Evolutionary conservation across 2,797 vertebrate genomes (phyloP).

Genomic region (Distichodus sexfasciatus): DNA sequence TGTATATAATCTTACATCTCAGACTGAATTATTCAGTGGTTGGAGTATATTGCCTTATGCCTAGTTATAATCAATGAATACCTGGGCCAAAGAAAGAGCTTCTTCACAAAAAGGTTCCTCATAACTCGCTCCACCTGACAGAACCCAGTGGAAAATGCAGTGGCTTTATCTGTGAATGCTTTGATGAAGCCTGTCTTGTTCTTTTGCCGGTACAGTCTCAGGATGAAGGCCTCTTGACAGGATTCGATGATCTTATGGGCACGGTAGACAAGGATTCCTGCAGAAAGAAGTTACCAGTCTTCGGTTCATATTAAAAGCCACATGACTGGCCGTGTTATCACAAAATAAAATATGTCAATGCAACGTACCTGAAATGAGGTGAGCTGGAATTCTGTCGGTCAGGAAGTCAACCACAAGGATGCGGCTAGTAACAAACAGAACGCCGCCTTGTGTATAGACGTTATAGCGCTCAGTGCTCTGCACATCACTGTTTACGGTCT

Average conservation of each 20-base stretch:
- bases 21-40: no score
- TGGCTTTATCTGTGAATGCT: slow-evolving; percentile 94
- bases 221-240: slow-evolving; percentile 95
- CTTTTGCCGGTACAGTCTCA: slow-evolving; percentile 95
- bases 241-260: slow-evolving; percentile 97
- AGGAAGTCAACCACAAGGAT: slow-evolving; percentile 97
- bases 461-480: slow-evolving; percentile 80
- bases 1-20: no score
- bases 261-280: slow-evolving; percentile 94
- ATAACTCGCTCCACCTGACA: slow-evolving; percentile 97
- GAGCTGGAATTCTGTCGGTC: slow-evolving; percentile 90
- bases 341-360: no score
- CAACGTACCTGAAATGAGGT: slow-evolving; percentile 83
- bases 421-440: slow-evolving; percentile 93
- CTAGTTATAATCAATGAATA: slow-evolving; percentile 51
- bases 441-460: slow-evolving; percentile 90
- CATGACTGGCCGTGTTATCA: no score
- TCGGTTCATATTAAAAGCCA: neutral
- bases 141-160: slow-evolving; percentile 89
- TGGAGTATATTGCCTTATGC: no score
- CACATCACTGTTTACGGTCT: slow-evolving; percentile 87
- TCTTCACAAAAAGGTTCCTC: slow-evolving; percentile 95
- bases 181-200: slow-evolving; percentile 98
- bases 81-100: slow-evolving; percentile 97
- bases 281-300: neutral